Conservation (phyloP, 1,140 invertebrate species). For the Myzus persicae region DNA sequence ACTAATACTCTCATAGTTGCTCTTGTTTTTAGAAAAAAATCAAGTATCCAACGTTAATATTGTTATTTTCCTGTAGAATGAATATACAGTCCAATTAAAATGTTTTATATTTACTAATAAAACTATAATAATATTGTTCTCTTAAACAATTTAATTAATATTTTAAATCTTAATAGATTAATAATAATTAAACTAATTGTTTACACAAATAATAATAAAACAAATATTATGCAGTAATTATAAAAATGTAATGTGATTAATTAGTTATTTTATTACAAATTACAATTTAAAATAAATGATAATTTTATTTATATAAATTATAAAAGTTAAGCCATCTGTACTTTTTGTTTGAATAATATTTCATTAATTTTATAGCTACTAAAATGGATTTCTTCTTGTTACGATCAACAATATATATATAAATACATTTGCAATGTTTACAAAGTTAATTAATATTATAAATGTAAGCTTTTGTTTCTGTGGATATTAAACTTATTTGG, state of each 20-base stretch:
- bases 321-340: background rate
- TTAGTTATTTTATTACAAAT: background rate
- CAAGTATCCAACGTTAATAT: background rate
- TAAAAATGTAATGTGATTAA: no score
- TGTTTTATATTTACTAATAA: background rate
- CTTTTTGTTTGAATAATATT: background rate
- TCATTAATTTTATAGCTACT: background rate
- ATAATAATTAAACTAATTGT: no score
- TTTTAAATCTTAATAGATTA: no score
- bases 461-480: background rate
- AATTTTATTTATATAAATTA: no score
- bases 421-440: background rate
- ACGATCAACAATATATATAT: background rate
- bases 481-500: constrained; percentile 7
- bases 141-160: background rate
- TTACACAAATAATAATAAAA: no score
- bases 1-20: no score
- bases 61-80: background rate
- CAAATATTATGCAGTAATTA: no score
- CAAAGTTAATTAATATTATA: background rate
- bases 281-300: background rate
- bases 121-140: no score
- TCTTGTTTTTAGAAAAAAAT: background rate
- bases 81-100: background rate
- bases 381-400: background rate